Percentiles rank a stretch among this genome's conserved stretches.
phyloP scores from a whole-genome alignment of 1,140 invertebrate species.

The Steinernema feltiae region DNA sequence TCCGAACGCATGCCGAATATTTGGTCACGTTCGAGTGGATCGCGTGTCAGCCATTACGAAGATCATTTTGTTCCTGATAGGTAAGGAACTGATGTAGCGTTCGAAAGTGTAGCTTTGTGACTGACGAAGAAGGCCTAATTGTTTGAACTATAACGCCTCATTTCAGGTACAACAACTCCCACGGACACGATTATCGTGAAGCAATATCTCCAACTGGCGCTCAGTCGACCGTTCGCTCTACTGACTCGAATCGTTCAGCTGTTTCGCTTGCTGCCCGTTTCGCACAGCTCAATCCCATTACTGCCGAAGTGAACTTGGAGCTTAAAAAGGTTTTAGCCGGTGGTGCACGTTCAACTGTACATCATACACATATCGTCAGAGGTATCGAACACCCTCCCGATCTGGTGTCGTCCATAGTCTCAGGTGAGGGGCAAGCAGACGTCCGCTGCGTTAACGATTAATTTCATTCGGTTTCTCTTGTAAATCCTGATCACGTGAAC shows the following conservation, averaged over 20 bases:
- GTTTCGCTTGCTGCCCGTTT: not conserved
- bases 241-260: not conserved
- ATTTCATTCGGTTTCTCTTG: not conserved
- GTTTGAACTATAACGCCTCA: not conserved
- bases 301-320: slow-evolving; percentile 8
- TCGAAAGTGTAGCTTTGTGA: no score
- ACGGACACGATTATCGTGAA: not conserved
- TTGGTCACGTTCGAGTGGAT: not conserved
- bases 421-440: not conserved
- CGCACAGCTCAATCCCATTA: slow-evolving; percentile 3
- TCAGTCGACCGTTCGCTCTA: not conserved
- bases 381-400: not conserved
- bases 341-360: not conserved
- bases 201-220: not conserved
- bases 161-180: not conserved
- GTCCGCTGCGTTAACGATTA: not conserved
- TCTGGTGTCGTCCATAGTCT: not conserved
- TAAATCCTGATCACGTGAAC: not conserved
- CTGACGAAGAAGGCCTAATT: no score
- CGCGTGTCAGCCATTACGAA: not conserved
- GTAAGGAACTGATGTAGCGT: not conserved
- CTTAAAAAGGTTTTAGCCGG: slow-evolving; percentile 4
- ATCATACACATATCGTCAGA: not conserved
- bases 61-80: not conserved
- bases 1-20: not conserved